Base-by-base conservation (phyloP, 2,113 vertebrate species). In the Nyctereutes procyonoides region DNA sequence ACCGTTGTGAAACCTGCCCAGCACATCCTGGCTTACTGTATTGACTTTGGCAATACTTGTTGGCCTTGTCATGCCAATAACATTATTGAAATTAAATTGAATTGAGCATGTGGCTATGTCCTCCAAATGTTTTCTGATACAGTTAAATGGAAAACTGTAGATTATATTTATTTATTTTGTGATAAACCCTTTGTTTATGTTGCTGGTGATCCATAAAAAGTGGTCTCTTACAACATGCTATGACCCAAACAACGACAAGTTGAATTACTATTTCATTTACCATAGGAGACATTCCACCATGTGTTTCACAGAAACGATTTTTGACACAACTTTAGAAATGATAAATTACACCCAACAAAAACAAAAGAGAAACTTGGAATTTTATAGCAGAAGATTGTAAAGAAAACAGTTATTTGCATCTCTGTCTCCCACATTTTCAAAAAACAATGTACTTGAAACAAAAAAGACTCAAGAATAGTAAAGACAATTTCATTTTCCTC, bases 291-390 rank as follows among this genome's bases (percentile, higher is more conserved):
- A 88, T 95, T 79, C 51, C 84, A 94, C 71, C 92, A 4, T 32
- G 9, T 96, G 67, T 98, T 98, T 97, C 76, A 93, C 90, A 98
- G 55, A 96, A 90, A 92, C 0, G 0, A 94, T 86, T 97, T 95
- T 93, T 97, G 88, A 97, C 92, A 98, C 56, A 82, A 90, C 22
- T 97, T 88, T 94, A 84, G 69, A 98, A 98, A 91, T 94, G 81
- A 97, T 90, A 82, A 97, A 97, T 96, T 87, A 92, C 24, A 94
- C 76, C 94, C 96, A 97, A 97, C 5, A 96, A 97, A 98, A 98
- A 3, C 53, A 97, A 94, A 90, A 96, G 88, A 92, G 20, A 92
- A 96, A 95, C 60, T 95, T 48, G 58, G 53, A 56, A 55, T 82
- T 73, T 96, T 24, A 82, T n/a, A 85, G 20, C 71, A 83, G 95